These are phyloP conservation scores for Tetrao urogallus DNA, from an alignment of 2,113 vertebrate genomes.

Conservation along the genomic window DNA sequence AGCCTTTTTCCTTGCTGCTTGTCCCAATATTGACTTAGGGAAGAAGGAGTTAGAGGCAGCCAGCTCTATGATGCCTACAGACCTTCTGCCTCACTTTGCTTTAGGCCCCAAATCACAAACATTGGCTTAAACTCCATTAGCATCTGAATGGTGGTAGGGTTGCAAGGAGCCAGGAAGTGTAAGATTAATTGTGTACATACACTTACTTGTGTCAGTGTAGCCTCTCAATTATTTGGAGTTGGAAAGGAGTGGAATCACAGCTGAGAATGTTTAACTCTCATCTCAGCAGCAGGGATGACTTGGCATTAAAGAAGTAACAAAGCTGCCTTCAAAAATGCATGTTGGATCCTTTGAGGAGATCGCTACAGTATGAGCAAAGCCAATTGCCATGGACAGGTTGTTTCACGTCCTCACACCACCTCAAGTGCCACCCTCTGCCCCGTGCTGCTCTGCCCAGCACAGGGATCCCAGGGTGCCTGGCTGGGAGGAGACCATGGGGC, in stretches of 20 bases:
- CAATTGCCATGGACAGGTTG: neutral
- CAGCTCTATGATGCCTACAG: neutral
- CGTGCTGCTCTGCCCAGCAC: neutral
- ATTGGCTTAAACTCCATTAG: conserved; percentile 44
- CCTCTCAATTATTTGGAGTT: neutral
- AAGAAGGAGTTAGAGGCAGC: conserved; percentile 34
- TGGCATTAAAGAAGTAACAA: neutral
- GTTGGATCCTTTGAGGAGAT: neutral
- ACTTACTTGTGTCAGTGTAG: neutral
- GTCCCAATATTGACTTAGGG: conserved; percentile 68
- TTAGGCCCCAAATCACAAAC: conserved; percentile 30
- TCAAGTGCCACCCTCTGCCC: neutral
- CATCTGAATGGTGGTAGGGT: conserved; percentile 26
- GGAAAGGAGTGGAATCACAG: neutral
- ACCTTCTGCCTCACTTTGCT: conserved; percentile 35
- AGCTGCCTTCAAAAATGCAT: neutral
- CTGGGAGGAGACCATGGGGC: neutral
- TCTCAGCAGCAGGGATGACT: neutral
- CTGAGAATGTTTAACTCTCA: neutral
- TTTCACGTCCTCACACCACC: neutral
- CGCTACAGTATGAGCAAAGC: neutral
- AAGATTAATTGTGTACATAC: too few relatives aligned
- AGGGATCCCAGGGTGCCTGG: neutral
- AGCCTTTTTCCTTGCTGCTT: conserved; percentile 46
- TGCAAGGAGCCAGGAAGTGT: neutral